These are phyloP conservation scores for Ceratoteleas bidentatus DNA, from an alignment of 1,140 invertebrate species.

Conservation along the genomic window DNA sequence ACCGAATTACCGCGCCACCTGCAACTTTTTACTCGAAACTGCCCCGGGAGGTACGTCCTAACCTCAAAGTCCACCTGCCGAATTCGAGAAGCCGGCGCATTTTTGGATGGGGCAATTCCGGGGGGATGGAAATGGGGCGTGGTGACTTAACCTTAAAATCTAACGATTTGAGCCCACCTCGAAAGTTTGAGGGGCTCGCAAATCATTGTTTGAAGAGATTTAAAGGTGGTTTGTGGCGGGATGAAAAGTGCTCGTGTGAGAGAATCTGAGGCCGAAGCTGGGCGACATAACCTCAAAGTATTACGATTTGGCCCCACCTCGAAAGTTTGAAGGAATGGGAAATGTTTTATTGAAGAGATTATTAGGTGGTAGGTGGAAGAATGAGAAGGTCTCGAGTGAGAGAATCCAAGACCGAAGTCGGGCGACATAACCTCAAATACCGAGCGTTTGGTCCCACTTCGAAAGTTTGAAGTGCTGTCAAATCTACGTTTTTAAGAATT, in stretches of 20 bases:
- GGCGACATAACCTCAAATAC: background rate
- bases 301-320: background rate
- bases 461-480: too few relatives aligned
- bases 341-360: background rate
- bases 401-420: background rate
- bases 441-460: background rate
- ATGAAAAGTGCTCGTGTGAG: conserved; percentile 3
- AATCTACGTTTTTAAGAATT: too few relatives aligned
- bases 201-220: background rate
- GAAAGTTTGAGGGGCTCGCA: background rate
- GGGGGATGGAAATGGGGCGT: too few relatives aligned
- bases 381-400: background rate
- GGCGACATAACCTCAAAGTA: background rate
- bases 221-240: background rate
- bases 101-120: too few relatives aligned
- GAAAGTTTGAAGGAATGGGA: background rate
- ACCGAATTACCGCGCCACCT: conserved; percentile 33
- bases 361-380: background rate
- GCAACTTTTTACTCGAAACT: too few relatives aligned
- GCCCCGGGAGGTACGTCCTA: too few relatives aligned
- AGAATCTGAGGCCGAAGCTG: background rate
- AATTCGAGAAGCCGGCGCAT: too few relatives aligned
- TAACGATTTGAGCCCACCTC: conserved; percentile 4
- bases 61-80: too few relatives aligned
- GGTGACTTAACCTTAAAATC: conserved; percentile 3